A percentile compares a stretch with the other conserved stretches of the same genome.
These are phyloP conservation scores for Premnoplex brunnescens DNA, from an alignment of 2,797 vertebrate species.

Conservation along the genomic window DNA sequence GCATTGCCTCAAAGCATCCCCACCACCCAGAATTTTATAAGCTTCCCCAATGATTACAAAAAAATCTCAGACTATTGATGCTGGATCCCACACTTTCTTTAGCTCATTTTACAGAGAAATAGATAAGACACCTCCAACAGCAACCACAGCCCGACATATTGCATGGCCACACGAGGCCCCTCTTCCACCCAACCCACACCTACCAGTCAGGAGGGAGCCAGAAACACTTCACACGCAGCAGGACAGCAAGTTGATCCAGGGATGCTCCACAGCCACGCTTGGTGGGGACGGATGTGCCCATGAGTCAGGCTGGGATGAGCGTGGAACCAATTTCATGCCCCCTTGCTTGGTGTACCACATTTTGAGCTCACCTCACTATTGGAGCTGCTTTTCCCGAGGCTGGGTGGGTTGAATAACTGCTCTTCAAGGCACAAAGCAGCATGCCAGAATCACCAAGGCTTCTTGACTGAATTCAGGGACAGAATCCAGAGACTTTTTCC, in stretches of 20 bases:
- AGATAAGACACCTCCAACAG: not conserved
- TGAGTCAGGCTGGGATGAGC: rapidly evolving
- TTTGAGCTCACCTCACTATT: not conserved
- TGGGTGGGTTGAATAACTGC: not conserved
- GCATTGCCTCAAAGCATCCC: not conserved
- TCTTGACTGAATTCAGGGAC: not conserved
- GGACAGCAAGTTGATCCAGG: not conserved
- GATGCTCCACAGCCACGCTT: rapidly evolving
- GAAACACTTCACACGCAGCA: rapidly evolving
- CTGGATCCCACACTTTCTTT: not conserved
- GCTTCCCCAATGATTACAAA: not conserved
- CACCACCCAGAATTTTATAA: not conserved
- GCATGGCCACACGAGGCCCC: not conserved
- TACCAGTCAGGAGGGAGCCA: not conserved
- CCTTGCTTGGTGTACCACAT: rapidly evolving
- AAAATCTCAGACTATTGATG: not conserved
- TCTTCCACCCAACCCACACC: not conserved
- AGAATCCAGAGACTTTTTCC: not conserved
- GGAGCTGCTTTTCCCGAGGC: not conserved
- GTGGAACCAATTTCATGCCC: rapidly evolving
- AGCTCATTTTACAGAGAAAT: not conserved
- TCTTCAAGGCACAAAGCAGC: not conserved
- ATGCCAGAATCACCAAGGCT: not conserved
- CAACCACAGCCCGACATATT: not conserved
- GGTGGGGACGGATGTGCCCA: not conserved